Evolutionary conservation across 2,888 invertebrate species (phyloP).

Genomic region (Stenichneumon culpator): DNA sequence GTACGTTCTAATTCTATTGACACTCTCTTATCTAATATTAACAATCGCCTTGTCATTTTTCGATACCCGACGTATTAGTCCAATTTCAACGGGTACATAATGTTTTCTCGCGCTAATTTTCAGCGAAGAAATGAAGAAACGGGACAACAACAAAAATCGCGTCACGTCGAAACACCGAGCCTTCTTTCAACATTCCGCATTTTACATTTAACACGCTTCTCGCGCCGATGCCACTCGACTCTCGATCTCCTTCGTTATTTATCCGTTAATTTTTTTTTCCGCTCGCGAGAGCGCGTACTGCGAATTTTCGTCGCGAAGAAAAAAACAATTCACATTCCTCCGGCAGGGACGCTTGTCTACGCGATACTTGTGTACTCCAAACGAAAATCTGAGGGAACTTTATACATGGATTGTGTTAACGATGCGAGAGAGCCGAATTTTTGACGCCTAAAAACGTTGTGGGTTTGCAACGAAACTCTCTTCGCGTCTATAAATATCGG

Average conservation of each 20-base stretch:
- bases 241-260: neutral
- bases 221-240: neutral
- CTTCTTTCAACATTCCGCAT: neutral
- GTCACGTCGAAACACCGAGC: neutral
- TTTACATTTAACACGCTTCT: neutral
- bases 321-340: constrained; percentile 1
- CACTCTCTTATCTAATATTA: neutral
- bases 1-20: neutral
- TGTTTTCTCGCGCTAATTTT: neutral
- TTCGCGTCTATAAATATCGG: constrained; percentile 81
- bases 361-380: constrained; percentile 9
- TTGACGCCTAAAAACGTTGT: constrained; percentile 80
- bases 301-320: neutral
- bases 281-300: neutral
- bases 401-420: constrained; percentile 25
- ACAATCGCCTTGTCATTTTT: neutral
- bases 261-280: neutral
- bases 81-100: neutral
- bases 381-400: neutral
- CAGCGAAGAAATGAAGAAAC: neutral
- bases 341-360: constrained; percentile 2
- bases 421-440: constrained; percentile 74
- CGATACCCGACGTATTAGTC: neutral
- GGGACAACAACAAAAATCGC: neutral
- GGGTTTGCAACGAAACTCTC: constrained; percentile 78